These are phyloP conservation scores for Prenolepis imparis DNA, from an alignment of 2,888 invertebrate genomes.

Conservation along the genomic window DNA sequence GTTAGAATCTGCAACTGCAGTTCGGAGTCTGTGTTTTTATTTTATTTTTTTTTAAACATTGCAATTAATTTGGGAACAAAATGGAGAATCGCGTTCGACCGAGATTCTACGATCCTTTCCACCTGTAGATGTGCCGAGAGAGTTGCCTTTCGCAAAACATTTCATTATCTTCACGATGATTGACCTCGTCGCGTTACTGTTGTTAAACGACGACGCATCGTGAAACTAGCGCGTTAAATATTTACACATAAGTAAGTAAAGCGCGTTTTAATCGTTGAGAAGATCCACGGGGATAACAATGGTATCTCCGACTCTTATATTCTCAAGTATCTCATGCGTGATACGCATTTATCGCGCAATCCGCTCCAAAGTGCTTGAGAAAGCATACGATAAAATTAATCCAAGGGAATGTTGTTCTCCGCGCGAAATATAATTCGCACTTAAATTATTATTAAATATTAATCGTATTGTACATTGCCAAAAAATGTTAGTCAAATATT, in stretches of 20 bases:
- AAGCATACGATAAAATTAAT: neutral
- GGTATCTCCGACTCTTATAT: neutral
- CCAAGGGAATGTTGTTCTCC: too few relatives aligned
- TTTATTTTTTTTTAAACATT: neutral
- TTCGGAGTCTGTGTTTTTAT: neutral
- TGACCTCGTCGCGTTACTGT: constrained; percentile 73
- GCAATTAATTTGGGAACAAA: neutral
- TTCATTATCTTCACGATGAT: constrained; percentile 69
- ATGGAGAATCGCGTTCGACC: constrained; percentile 13
- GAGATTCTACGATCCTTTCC: constrained; percentile 53
- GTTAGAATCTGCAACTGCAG: neutral
- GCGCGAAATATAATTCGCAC: neutral
- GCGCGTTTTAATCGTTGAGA: constrained; percentile 48
- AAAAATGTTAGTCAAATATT: neutral
- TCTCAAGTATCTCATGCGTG: neutral
- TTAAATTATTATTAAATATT: neutral
- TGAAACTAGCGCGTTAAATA: constrained; percentile 44
- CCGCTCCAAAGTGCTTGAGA: neutral
- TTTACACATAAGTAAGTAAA: constrained; percentile 33
- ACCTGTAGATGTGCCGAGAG: constrained; percentile 47
- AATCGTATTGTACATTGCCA: neutral
- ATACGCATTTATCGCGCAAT: constrained; percentile 13
- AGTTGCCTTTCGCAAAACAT: constrained; percentile 72
- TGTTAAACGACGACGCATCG: constrained; percentile 71
- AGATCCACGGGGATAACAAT: constrained; percentile 29